Evolutionary conservation across 1,140 invertebrate species (phyloP), one percentile per base, ranked within the genome.

Genomic region (Argopecten irradians): DNA sequence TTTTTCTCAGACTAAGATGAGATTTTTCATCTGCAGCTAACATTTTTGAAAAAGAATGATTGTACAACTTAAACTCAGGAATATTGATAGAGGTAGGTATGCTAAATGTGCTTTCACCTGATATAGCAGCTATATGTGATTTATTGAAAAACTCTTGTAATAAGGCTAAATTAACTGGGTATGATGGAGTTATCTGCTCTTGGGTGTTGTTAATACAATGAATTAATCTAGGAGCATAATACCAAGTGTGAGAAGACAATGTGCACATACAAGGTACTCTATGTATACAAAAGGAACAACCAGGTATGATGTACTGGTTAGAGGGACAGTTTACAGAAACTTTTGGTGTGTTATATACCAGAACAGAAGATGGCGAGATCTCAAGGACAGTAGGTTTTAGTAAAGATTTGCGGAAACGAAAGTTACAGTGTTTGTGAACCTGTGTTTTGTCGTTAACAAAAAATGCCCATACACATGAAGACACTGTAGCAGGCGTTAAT

Each of bases 1-100:
- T 86, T 71, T 90, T 90, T 35, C 82, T 86, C 19, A 85, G n/a
- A 71, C 89, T 89, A 11, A 89, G 41, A 83, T 89, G 86, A 41
- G 39, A 71, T 41, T 84, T 34, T 43, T 82, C 46, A 83, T 89
- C 89, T 84, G 82, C 83, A 32, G 35, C 86, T 3, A 89, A 33
- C 13, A 89, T 35, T 28, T 87, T 34, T 34, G 83, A 82, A 34
- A 89, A 85, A 19, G 86, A 84, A 43, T 89, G 89, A 32, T 84
- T 87, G 32, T 87, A 87, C 19, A 89, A 34, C 82, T 87, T 32
- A 86, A 87, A 89, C 5, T 85, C 3, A 34, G 89, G 86, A 13
- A 89, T 41, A 46, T 71, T 83, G 13, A 87, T n/a, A 83, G 46
- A 2, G 34, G 87, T 84, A 36, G 86, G 34, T 82, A 34, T 34